Conservation (phyloP, 2,113 vertebrate genomes). For the Formicarius rufipectus region DNA sequence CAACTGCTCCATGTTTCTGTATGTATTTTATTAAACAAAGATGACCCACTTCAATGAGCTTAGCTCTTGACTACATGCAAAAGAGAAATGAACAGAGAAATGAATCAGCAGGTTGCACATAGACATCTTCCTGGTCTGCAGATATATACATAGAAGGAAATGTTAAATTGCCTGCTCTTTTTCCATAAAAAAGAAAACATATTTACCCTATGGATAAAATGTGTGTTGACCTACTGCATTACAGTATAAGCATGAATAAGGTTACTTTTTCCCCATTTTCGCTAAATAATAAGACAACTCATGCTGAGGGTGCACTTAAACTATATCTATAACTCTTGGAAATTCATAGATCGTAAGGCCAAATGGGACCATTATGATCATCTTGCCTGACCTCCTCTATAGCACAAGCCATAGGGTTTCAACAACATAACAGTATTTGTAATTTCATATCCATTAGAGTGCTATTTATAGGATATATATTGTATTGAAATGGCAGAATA, state of each 20-base stretch:
- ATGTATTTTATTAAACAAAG: neutral
- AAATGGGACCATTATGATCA: slow-evolving; percentile 57
- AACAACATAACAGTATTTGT: slow-evolving; percentile 47
- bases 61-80: neutral
- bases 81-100: neutral
- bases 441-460: slow-evolving; percentile 46
- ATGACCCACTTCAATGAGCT: neutral
- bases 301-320: slow-evolving; percentile 56
- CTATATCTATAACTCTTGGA: slow-evolving; percentile 51
- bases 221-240: neutral
- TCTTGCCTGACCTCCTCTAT: slow-evolving; percentile 53
- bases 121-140: neutral
- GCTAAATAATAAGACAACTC: slow-evolving; percentile 62
- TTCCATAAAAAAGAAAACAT: neutral
- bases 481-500: slow-evolving; percentile 44
- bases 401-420: slow-evolving; percentile 55
- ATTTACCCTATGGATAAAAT: neutral
- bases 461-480: slow-evolving; percentile 43
- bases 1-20: neutral
- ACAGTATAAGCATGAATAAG: neutral
- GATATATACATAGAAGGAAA: neutral
- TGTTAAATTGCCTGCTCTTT: neutral
- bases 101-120: neutral
- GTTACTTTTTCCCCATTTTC: slow-evolving; percentile 25
- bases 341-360: slow-evolving; percentile 60